A percentile compares a stretch with the other conserved stretches of the same genome.
Evolutionary conservation across 2,888 invertebrate species (phyloP).

Genomic region (Eilema caniola): DNA sequence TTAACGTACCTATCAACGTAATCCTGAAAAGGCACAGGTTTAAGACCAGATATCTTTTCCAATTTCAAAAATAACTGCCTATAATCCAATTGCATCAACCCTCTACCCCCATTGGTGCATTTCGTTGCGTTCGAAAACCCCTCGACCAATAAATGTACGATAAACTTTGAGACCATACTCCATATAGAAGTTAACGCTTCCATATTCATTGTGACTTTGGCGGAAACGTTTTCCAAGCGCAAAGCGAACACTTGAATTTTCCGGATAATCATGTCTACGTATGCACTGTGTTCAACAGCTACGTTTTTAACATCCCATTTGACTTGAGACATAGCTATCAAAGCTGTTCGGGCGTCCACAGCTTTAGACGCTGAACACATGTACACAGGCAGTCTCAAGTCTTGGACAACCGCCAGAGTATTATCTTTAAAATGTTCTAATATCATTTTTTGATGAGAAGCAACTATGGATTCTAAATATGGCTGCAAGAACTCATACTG

Average conservation of each 20-base stretch:
- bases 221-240: conserved; percentile 91
- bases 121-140: conserved; percentile 97
- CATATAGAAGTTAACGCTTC: conserved; percentile 92
- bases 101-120: conserved; percentile 98
- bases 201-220: conserved; percentile 90
- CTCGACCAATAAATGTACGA: conserved; percentile 96
- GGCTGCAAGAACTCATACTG: conserved; percentile 95
- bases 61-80: conserved; percentile 97
- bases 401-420: conserved; percentile 90
- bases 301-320: conserved; percentile 98
- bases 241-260: conserved; percentile 93
- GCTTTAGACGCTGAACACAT: conserved; percentile 94
- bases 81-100: conserved; percentile 99
- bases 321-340: conserved; percentile 96
- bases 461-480: conserved; percentile 94
- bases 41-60: conserved; percentile 94
- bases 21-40: conserved; percentile 95
- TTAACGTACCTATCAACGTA: conserved; percentile 98
- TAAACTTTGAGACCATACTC: conserved; percentile 95
- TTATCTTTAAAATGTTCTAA: conserved; percentile 91
- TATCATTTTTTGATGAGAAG: conserved; percentile 89
- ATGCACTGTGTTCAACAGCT: conserved; percentile 96
- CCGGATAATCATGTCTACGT: conserved; percentile 92
- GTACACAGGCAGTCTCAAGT: conserved; percentile 94
- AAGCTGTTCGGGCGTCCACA: conserved; percentile 91